Percentiles rank a stretch among this genome's conserved stretches.
phyloP scores from a whole-genome alignment of 1,140 invertebrate genomes.

The Hyposmocoma kahamanoa region DNA sequence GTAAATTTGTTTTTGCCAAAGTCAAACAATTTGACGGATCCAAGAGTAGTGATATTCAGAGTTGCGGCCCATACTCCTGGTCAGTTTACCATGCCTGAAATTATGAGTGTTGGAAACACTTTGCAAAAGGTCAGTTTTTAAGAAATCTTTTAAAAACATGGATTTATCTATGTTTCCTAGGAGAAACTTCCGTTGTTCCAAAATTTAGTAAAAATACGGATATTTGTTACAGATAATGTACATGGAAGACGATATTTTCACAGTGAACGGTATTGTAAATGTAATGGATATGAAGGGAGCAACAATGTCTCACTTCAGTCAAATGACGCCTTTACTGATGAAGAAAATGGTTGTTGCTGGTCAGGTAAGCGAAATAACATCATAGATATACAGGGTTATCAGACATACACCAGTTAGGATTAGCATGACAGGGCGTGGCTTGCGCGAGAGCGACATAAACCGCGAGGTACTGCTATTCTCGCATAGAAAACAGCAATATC shows the following conservation, averaged over 20 bases:
- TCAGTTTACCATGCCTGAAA: neutral
- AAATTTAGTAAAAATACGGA: too few relatives aligned
- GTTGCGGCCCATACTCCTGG: neutral
- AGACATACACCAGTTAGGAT: too few relatives aligned
- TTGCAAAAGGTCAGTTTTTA: neutral
- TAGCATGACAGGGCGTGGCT: too few relatives aligned
- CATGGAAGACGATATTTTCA: constrained; percentile 60
- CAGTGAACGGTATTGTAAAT: constrained; percentile 31
- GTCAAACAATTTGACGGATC: neutral
- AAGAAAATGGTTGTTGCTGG: constrained; percentile 58
- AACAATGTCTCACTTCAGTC: constrained; percentile 51
- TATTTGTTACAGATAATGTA: constrained; percentile 62
- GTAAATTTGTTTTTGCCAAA: neutral
- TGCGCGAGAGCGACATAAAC: too few relatives aligned
- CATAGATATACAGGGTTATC: too few relatives aligned
- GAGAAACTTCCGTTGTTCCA: too few relatives aligned
- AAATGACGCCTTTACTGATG: constrained; percentile 62
- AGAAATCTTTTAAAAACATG: too few relatives aligned
- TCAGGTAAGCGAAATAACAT: too few relatives aligned
- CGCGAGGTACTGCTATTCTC: too few relatives aligned
- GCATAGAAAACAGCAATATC: too few relatives aligned
- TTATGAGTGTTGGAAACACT: neutral
- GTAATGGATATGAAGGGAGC: constrained; percentile 55
- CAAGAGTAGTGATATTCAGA: neutral
- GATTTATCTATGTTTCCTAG: too few relatives aligned